Base-by-base conservation (phyloP, 2,113 vertebrate species). In the Tichodroma muraria region DNA sequence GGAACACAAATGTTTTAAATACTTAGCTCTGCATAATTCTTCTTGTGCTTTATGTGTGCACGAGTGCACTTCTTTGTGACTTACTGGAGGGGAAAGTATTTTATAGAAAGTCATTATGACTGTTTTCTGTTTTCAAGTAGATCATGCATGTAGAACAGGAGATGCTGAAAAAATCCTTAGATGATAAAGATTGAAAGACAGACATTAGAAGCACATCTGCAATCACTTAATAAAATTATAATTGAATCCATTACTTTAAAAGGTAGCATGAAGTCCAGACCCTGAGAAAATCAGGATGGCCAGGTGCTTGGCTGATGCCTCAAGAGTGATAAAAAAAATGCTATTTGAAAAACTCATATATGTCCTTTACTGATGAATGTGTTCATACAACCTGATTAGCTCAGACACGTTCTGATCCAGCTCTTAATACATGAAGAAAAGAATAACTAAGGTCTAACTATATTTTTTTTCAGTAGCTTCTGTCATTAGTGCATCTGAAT, bases 1-100 rank as follows among this genome's bases (percentile, higher is more conserved):
- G 93, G 93, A 95, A 93, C 77, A 77, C 52, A 79, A 94, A 90
- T 57, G 37, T 89, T 90, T 76, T 77, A 94, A 92, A 81, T 78
- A 94, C 69, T 81, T 80, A 89, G 30, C 56, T 95, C 75, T 94
- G 87, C 59, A 69, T 87, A 90, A 90, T 70, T 95, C 44, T 80
- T 66, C 45, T 94, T 75, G 64, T 24, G 35, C 75, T 85, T 72
- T 60, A 50, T 61, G 63, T 38, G 30, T 80, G 71, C 90, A 80
- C 6, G 89, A 94, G 21, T 25, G 12, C 49, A 54, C 38, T 85
- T 78, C 45, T 84, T 65, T 59, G 61, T 30, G 44, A 40, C 33
- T 82, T 87, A 54, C 52, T 85, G 69, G 22, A 86, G 45, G 20
- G 33, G 10, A 47, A 86, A 50, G 47, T 79, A 84, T 75, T 91